Evolutionary conservation across 2,797 vertebrate species (phyloP).

Genomic region (Pachyuromys duprasi): DNA sequence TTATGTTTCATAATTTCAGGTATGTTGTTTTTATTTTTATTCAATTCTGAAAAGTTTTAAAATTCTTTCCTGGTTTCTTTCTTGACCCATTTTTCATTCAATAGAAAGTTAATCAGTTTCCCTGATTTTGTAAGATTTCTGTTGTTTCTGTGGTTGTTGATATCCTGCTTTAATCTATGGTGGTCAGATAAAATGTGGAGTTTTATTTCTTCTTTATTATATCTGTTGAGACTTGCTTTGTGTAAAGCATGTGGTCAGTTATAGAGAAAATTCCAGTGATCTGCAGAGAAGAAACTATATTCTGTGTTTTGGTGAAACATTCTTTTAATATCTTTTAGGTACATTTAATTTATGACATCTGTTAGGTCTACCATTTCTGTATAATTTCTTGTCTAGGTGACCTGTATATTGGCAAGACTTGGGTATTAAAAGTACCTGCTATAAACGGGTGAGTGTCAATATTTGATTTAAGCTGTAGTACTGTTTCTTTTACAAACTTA

Average conservation of each 20-base stretch:
- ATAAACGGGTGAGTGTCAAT: too few relatives aligned
- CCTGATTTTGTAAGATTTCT: background rate
- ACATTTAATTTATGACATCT: background rate
- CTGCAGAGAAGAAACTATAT: background rate
- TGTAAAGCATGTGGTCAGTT: background rate
- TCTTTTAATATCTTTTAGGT: background rate
- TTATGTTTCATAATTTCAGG: background rate
- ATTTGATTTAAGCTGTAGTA: background rate
- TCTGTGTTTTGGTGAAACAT: background rate
- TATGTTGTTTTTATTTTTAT: background rate
- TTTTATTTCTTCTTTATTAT: background rate
- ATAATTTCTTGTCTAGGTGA: background rate
- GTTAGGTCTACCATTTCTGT: background rate
- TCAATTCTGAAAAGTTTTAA: background rate
- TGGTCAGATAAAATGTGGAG: background rate
- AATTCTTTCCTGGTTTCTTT: too few relatives aligned
- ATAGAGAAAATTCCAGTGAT: background rate
- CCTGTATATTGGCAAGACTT: background rate
- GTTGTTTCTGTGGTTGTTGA: background rate
- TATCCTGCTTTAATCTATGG: background rate
- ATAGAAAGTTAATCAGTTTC: background rate
- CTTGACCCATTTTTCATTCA: background rate
- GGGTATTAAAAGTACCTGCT: background rate
- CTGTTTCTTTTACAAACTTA: background rate
- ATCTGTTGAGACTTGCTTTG: background rate